These are phyloP conservation scores for Mactra quadrangularis DNA, from an alignment of 1,140 invertebrate species.

Conservation along the genomic window DNA sequence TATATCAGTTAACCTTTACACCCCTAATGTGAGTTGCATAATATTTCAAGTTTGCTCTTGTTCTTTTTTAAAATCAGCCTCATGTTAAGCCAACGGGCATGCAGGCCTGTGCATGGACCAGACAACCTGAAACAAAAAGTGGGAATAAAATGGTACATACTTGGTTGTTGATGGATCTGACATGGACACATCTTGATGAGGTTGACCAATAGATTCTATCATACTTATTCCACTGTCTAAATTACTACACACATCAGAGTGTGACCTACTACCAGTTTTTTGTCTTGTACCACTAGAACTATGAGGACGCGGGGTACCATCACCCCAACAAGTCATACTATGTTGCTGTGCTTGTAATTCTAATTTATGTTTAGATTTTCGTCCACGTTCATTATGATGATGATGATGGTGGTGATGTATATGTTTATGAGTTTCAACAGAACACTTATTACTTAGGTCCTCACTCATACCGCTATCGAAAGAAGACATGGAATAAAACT, in stretches of 20 bases:
- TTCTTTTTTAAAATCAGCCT: no score
- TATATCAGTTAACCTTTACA: no score
- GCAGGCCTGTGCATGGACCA: no score
- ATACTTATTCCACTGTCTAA: conserved; percentile 93
- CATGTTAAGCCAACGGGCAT: no score
- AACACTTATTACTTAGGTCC: conserved; percentile 67
- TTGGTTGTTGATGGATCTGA: conserved; percentile 80
- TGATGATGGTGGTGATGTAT: conserved; percentile 82
- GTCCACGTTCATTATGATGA: conserved; percentile 74
- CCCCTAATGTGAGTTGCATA: no score
- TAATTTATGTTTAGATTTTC: conserved; percentile 69
- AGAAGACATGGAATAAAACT: conserved; percentile 72
- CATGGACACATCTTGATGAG: conserved; percentile 69
- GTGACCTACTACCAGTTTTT: conserved; percentile 67
- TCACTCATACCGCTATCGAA: conserved; percentile 80
- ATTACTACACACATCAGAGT: conserved; percentile 80
- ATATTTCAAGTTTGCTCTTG: no score
- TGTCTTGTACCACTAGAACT: conserved; percentile 65
- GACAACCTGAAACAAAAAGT: no score
- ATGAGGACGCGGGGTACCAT: conserved; percentile 54
- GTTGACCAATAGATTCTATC: conserved; percentile 77
- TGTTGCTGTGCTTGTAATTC: conserved; percentile 75
- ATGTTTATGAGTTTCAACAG: conserved; percentile 77
- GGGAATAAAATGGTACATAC: conserved; percentile 74
- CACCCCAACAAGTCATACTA: conserved; percentile 64